phyloP scores from a whole-genome alignment of 2,888 invertebrate genomes.

The Ennomos erosarius region DNA sequence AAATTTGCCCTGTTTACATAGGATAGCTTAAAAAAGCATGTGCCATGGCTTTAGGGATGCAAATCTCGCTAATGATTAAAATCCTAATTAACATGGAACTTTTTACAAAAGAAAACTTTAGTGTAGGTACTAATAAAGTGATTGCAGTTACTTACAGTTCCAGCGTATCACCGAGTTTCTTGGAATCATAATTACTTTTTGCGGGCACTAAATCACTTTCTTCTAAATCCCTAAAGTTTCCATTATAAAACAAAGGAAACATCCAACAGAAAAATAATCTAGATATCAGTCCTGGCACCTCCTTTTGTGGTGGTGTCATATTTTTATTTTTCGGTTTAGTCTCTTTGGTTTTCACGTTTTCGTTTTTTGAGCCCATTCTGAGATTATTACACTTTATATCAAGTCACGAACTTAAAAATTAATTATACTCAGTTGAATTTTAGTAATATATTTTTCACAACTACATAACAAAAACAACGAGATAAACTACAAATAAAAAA shows the following conservation, averaged over 20 bases:
- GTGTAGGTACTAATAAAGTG: too few relatives aligned
- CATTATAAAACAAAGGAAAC: constrained; percentile 90
- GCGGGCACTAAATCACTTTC: constrained; percentile 91
- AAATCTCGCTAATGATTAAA: too few relatives aligned
- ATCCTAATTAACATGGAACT: too few relatives aligned
- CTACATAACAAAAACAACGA: constrained; percentile 7
- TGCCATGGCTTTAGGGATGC: too few relatives aligned
- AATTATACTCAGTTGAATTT: too few relatives aligned
- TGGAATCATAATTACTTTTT: constrained; percentile 88
- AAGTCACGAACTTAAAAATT: background rate
- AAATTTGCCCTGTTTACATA: too few relatives aligned
- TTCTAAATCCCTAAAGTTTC: constrained; percentile 89
- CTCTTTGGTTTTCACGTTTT: constrained; percentile 35
- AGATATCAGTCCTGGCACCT: constrained; percentile 79
- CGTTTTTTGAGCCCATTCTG: constrained; percentile 47
- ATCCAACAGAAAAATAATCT: constrained; percentile 90
- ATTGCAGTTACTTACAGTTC: constrained; percentile 85
- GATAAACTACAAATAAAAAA: background rate
- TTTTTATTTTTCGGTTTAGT: constrained; percentile 37
- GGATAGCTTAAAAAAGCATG: too few relatives aligned
- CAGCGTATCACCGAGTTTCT: constrained; percentile 87
- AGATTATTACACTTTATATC: background rate
- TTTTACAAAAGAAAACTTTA: too few relatives aligned
- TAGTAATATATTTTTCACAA: constrained; percentile 4
- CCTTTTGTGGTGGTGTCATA: constrained; percentile 46